phyloP scores from a whole-genome alignment of 2,113 vertebrate species.

The Stomatorhinus ivindoensis region DNA sequence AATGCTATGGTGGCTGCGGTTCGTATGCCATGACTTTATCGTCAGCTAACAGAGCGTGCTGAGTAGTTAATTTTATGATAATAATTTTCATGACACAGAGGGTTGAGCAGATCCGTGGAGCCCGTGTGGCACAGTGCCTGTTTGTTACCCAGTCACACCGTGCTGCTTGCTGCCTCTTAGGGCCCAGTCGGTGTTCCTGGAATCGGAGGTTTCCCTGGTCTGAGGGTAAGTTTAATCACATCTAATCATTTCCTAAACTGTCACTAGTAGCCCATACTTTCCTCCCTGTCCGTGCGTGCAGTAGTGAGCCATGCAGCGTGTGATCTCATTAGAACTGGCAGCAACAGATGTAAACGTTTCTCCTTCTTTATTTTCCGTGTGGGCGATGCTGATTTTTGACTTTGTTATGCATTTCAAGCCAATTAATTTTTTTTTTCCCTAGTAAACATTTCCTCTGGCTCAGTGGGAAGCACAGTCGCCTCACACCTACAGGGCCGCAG shows the following conservation, averaged over 20 bases:
- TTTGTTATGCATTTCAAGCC: slow-evolving; percentile 1
- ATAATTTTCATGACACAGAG: background rate
- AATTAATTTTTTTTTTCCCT: background rate
- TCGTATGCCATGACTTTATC: background rate
- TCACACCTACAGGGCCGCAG: background rate
- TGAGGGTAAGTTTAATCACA: slow-evolving; percentile 72
- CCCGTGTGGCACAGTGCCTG: background rate
- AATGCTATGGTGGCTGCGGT: background rate
- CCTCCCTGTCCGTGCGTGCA: background rate
- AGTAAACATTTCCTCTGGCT: background rate
- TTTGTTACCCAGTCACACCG: slow-evolving; percentile 32
- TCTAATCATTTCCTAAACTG: background rate
- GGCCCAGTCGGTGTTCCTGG: slow-evolving; percentile 78
- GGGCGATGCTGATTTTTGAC: background rate
- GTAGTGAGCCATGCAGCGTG: background rate
- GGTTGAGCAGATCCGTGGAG: background rate
- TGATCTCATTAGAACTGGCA: background rate
- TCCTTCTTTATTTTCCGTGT: background rate
- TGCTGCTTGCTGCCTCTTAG: slow-evolving; percentile 58
- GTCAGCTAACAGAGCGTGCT: background rate
- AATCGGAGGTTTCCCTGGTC: slow-evolving; percentile 82
- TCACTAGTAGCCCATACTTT: background rate
- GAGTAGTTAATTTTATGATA: background rate
- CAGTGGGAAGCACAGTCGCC: background rate
- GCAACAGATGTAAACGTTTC: background rate